Conservation (phyloP, 2,113 vertebrate species). For the Scomber colias region DNA sequence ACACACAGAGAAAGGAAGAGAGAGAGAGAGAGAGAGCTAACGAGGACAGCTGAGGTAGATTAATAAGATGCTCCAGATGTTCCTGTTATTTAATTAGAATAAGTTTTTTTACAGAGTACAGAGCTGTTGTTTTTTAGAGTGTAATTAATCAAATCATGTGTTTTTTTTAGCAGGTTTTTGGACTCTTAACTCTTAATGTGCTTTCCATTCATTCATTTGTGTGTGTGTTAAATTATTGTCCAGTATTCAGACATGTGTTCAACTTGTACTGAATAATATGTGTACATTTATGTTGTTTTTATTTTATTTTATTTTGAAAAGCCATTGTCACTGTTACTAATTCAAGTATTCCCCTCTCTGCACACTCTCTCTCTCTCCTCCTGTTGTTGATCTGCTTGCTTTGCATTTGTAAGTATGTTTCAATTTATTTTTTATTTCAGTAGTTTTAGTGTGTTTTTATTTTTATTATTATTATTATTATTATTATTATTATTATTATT, state of each 20-base stretch:
- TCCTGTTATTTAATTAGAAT: conserved; percentile 4
- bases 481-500: conserved; percentile 5
- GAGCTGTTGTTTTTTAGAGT: no score
- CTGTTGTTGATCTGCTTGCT: conserved; percentile 80
- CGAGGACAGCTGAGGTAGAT: conserved; percentile 21
- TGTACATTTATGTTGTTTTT: background rate
- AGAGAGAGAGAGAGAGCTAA: conserved; percentile 6
- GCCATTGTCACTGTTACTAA: conserved; percentile 49
- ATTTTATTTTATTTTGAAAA: background rate
- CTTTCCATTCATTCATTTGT: background rate
- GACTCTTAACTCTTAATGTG: no score
- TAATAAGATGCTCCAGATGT: conserved; percentile 68
- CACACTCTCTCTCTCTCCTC: conserved; percentile 66
- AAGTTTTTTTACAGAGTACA: no score
- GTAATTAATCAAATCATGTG: background rate
- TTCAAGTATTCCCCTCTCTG: conserved; percentile 71
- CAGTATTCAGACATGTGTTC: background rate
- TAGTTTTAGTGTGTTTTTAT: conserved; percentile 10
- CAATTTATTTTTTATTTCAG: conserved; percentile 51
- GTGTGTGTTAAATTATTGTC: background rate
- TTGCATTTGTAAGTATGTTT: conserved; percentile 85
- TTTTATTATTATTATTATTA: background rate
- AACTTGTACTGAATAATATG: background rate
- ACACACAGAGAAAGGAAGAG: background rate
- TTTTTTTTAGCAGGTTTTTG: background rate